Percentiles rank a stretch among this genome's conserved stretches.
Evolutionary conservation across 53 echinoderm and acorn worm genomes (phyloP).

Genomic region (Arbacia lixula): DNA sequence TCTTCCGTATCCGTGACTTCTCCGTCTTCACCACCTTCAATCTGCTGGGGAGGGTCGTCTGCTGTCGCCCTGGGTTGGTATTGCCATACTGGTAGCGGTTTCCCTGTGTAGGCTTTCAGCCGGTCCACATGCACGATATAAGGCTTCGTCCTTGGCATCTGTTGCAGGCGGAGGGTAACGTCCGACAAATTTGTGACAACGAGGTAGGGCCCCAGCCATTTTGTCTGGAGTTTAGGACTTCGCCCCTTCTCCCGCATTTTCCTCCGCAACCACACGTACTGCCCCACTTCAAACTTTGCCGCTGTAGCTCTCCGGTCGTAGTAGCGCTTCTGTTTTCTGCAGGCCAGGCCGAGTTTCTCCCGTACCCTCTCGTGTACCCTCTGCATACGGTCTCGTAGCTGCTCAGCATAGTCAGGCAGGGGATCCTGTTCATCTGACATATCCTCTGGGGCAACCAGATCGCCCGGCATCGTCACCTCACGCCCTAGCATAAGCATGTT

Average conservation of each 20-base stretch:
- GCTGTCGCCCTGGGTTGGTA: too few species aligned
- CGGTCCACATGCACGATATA: constrained; percentile 63
- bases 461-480: too few species aligned
- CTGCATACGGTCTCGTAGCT: constrained; percentile 50
- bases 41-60: too few species aligned
- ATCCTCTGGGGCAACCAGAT: too few species aligned
- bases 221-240: constrained; percentile 8
- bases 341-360: not conserved
- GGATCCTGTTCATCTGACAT: too few species aligned
- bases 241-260: constrained; percentile 27
- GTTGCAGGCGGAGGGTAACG: constrained; percentile 51
- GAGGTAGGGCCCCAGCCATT: constrained; percentile 62
- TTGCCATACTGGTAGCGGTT: too few species aligned
- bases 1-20: too few species aligned
- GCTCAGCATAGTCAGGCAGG: too few species aligned
- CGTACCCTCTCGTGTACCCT: not conserved
- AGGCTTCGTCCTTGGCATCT: constrained; percentile 1
- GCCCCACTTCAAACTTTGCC: constrained; percentile 1
- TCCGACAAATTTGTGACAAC: constrained; percentile 35
- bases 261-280: constrained; percentile 61
- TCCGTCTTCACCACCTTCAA: too few species aligned
- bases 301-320: constrained; percentile 45
- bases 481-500: too few species aligned
- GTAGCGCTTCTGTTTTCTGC: constrained; percentile 55
- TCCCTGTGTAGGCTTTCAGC: too few species aligned